A percentile compares a stretch with the other conserved stretches of the same genome.
These are phyloP conservation scores for Galemys pyrenaicus DNA, from an alignment of 2,113 vertebrate genomes.

Conservation along the genomic window DNA sequence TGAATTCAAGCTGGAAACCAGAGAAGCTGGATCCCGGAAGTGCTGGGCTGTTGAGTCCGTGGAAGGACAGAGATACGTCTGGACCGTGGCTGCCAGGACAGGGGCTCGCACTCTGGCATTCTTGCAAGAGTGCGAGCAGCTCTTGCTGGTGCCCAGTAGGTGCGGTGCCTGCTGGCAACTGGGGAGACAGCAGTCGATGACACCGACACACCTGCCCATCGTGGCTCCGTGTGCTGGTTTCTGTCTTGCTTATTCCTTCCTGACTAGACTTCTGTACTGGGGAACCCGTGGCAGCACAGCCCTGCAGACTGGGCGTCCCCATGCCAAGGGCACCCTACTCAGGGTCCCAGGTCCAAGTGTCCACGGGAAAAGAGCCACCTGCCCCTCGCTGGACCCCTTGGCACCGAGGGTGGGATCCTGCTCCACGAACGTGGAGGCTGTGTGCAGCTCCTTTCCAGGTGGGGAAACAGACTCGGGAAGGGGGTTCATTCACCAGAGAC, in stretches of 20 bases:
- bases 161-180: not conserved
- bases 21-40: not conserved
- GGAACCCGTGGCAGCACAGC: not conserved
- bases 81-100: no score
- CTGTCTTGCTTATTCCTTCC: not conserved
- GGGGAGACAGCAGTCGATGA: not conserved
- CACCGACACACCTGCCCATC: rapidly evolving
- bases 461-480: not conserved
- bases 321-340: not conserved
- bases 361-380: rapidly evolving
- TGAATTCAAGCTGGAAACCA: not conserved
- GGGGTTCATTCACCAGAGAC: not conserved
- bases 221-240: rapidly evolving
- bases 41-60: rapidly evolving
- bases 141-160: rapidly evolving
- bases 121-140: not conserved
- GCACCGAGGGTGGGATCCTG: not conserved
- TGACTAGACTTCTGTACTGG: not conserved
- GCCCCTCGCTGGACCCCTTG: rapidly evolving
- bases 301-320: not conserved
- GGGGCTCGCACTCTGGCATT: not conserved
- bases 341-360: not conserved
- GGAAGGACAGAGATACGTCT: not conserved
- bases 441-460: not conserved
- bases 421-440: rapidly evolving